Base-by-base conservation (phyloP, 2,888 invertebrate genomes). In the Lasioglossum lativentre region DNA sequence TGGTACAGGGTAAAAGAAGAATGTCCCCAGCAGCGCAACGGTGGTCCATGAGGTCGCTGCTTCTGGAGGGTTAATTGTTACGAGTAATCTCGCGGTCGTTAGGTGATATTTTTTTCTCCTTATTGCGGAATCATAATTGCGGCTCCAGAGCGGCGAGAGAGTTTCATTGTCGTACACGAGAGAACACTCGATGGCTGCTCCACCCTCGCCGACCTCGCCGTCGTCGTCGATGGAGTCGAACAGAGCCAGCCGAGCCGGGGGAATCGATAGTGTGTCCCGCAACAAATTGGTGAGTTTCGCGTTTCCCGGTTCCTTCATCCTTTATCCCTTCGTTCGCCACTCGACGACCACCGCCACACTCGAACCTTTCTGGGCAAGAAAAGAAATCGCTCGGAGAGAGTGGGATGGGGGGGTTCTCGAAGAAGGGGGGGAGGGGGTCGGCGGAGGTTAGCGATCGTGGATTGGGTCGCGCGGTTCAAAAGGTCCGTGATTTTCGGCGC, bases 401-500 rank as follows among this genome's bases (percentile, higher is more conserved):
- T 3, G 34, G 34, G 34, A 3, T 34, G 34, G 3, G 34, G 16
- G 56, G 82, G 42, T 12, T 56, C 63, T 34, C 40, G 56, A 42
- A 23, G 23, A 40, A 63, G 38, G 47, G 30, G 16, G 27, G 19
- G 4, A 1, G 23, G n/a, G 70, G 38, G 73, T n/a, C n/a, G n/a
- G n/a, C n/a, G n/a, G n/a, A n/a, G n/a, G 56, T 72, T 73, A 14
- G 40, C 52, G 82, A 56, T 78, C 63, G n/a, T 23, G 83, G 85
- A 86, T 70, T 80, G 85, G 83, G 80, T 66, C 68, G 70, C 56
- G 74, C 76, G 83, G 87, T 88, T 92, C 89, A 89, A 91, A 92
- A 91, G 90, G 91, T 92, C 83, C 89, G 91, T 91, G 91, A 93
- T 93, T 92, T 93, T 92, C 91, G 89, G 90, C 88, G 90, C 90